Percentiles rank a stretch among this genome's conserved stretches.
These are phyloP conservation scores for Nasonia giraulti DNA, from an alignment of 1,140 invertebrate genomes.

Conservation along the genomic window DNA sequence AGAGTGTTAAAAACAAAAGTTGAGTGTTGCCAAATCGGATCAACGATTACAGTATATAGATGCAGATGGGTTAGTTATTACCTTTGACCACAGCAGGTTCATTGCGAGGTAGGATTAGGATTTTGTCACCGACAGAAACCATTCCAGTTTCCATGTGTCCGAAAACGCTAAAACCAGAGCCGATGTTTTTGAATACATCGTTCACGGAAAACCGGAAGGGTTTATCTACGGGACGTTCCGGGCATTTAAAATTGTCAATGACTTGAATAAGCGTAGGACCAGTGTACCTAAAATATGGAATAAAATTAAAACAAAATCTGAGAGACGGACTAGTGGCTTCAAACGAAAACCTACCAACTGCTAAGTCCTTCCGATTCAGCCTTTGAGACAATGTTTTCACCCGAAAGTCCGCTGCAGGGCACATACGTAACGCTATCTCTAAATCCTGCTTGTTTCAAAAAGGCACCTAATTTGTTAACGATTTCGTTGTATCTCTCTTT, in stretches of 20 bases:
- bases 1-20: constrained; percentile 50
- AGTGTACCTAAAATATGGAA: constrained; percentile 64
- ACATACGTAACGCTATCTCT: constrained; percentile 91
- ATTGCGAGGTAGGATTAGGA: constrained; percentile 90
- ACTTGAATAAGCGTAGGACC: constrained; percentile 68
- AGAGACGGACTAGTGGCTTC: not conserved
- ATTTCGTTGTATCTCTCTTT: constrained; percentile 93
- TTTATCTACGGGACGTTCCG: constrained; percentile 88
- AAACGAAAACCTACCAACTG: constrained; percentile 62
- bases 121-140: constrained; percentile 88
- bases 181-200: constrained; percentile 96
- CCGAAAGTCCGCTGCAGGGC: constrained; percentile 95
- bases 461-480: constrained; percentile 86
- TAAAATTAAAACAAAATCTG: not conserved
- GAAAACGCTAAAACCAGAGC: constrained; percentile 89
- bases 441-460: constrained; percentile 96
- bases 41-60: constrained; percentile 7
- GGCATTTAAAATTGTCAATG: constrained; percentile 87
- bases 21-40: constrained; percentile 20
- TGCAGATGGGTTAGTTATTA: constrained; percentile 59
- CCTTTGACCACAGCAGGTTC: constrained; percentile 87
- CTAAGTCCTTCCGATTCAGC: constrained; percentile 81
- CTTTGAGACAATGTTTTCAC: constrained; percentile 89
- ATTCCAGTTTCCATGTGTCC: constrained; percentile 94
- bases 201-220: constrained; percentile 94